These are phyloP conservation scores for Gorilla gorilla DNA, from an alignment of 2,113 vertebrate species.

Conservation along the genomic window DNA sequence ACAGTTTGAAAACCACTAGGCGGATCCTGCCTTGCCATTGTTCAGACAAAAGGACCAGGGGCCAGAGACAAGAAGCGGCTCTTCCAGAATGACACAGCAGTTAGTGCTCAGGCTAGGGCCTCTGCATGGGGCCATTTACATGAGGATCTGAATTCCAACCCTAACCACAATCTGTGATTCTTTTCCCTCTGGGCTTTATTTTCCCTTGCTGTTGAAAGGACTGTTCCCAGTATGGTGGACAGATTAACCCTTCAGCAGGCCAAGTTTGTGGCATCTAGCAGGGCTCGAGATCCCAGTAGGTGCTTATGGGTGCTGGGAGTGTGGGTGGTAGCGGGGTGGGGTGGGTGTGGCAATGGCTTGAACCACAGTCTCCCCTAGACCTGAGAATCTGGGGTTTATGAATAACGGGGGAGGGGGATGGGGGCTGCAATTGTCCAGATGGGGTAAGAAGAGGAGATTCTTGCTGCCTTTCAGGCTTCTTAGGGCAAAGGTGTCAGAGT, in stretches of 20 bases:
- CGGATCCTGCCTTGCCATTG: not conserved
- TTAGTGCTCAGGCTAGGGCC: not conserved
- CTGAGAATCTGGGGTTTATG: not conserved
- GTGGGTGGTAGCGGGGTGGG: no score
- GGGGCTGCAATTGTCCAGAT: not conserved
- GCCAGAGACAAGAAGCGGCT: not conserved
- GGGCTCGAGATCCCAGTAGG: not conserved
- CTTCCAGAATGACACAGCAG: not conserved
- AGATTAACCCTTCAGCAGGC: no score
- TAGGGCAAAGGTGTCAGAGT: not conserved
- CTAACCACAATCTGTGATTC: rapidly evolving
- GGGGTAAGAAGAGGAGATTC: not conserved
- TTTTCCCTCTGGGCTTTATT: no score
- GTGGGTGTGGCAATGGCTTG: not conserved
- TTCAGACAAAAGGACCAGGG: not conserved
- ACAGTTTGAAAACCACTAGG: not conserved
- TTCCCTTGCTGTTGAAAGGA: not conserved
- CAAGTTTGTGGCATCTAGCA: not conserved
- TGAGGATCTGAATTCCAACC: not conserved
- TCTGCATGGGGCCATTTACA: rapidly evolving
- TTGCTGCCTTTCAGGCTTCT: not conserved
- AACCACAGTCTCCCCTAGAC: not conserved
- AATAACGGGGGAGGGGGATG: not conserved
- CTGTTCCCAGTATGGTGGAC: not conserved
- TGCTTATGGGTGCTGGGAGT: not conserved